A percentile compares a stretch with the other conserved stretches of the same genome.
These are phyloP conservation scores for Apotomis turbidana DNA, from an alignment of 2,888 invertebrate species.

Conservation along the genomic window DNA sequence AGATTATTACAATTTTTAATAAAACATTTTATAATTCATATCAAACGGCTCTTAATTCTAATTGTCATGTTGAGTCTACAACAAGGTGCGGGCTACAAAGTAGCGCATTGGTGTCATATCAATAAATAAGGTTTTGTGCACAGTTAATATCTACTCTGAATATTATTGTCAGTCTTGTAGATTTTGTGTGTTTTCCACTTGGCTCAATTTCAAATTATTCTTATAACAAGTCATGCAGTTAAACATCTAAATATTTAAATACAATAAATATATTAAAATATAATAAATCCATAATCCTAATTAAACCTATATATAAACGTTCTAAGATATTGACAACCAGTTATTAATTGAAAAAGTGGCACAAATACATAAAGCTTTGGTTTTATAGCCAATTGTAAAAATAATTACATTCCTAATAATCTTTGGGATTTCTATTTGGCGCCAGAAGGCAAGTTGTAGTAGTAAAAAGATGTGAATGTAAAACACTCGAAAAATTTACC, in stretches of 20 bases:
- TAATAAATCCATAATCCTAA: conserved; percentile 68
- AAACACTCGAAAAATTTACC: conserved; percentile 12
- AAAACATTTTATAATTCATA: conserved; percentile 70
- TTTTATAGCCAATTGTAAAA: conserved; percentile 71
- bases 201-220: conserved; percentile 77
- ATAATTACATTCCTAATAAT: conserved; percentile 44
- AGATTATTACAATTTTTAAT: conserved; percentile 78
- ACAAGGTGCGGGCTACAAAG: conserved; percentile 78
- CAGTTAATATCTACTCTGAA: conserved; percentile 80
- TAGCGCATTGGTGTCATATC: conserved; percentile 61
- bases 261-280: conserved; percentile 78
- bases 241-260: conserved; percentile 74
- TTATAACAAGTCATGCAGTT: conserved; percentile 78
- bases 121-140: conserved; percentile 76
- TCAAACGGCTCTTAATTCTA: conserved; percentile 75
- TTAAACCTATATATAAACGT: conserved; percentile 65
- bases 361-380: conserved; percentile 72
- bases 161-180: conserved; percentile 84
- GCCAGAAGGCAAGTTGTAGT: conserved; percentile 27
- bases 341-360: conserved; percentile 71
- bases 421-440: conserved; percentile 56
- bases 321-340: conserved; percentile 69
- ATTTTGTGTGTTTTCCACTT: conserved; percentile 78
- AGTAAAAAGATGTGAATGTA: not conserved
- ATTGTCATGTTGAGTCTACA: conserved; percentile 83